Evolutionary conservation across 2,113 vertebrate species (phyloP).

Genomic region (Cyrtonyx montezumae): DNA sequence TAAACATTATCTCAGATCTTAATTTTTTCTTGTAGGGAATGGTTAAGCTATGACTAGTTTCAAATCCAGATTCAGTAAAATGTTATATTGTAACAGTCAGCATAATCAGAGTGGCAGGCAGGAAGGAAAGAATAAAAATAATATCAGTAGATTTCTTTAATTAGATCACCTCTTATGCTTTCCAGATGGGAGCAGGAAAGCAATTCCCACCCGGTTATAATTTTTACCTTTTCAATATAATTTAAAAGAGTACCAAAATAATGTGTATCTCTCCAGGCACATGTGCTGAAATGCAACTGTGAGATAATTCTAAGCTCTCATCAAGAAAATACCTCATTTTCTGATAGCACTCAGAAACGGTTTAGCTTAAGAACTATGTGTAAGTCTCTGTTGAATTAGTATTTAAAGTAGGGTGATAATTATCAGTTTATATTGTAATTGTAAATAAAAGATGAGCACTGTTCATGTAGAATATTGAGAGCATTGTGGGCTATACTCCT

Average conservation of each 20-base stretch:
- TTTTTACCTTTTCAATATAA: background rate
- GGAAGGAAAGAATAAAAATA: slow-evolving; percentile 24
- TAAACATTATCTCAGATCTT: background rate
- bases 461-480: background rate
- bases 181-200: slow-evolving; percentile 23
- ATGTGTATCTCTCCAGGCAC: background rate
- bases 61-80: background rate
- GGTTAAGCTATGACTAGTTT: background rate
- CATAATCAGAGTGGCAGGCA: background rate
- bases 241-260: slow-evolving; percentile 1
- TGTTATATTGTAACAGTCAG: background rate
- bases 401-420: background rate
- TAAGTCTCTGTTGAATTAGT: background rate
- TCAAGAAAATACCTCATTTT: background rate
- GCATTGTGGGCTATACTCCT: background rate
- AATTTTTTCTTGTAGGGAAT: background rate
- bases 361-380: background rate
- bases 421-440: background rate
- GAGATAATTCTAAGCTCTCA: background rate
- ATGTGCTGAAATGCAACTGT: background rate
- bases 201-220: slow-evolving; percentile 9
- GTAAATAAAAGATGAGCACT: background rate
- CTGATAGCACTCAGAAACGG: background rate
- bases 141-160: slow-evolving; percentile 9
- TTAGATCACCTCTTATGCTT: slow-evolving; percentile 16